A percentile compares a stretch with the other conserved stretches of the same genome.
These are phyloP conservation scores for Nomada hirtipes DNA, from an alignment of 2,888 invertebrate genomes.

Conservation along the genomic window DNA sequence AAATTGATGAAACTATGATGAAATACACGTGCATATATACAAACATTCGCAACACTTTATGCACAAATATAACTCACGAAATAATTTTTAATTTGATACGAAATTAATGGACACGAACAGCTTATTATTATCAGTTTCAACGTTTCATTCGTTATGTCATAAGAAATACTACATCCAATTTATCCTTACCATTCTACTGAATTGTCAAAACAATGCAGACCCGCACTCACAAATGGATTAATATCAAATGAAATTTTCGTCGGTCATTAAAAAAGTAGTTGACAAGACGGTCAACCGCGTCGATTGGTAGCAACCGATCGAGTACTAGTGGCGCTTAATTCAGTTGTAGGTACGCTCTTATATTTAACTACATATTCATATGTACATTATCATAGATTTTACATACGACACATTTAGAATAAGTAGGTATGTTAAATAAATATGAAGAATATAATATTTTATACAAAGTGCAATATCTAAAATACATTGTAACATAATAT, in stretches of 20 bases:
- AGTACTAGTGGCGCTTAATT: neutral
- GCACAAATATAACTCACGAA: slow-evolving; percentile 7
- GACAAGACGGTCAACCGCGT: neutral
- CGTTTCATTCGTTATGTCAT: neutral
- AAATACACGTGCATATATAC: slow-evolving; percentile 30
- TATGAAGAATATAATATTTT: neutral
- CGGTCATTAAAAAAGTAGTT: slow-evolving; percentile 4
- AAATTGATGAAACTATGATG: slow-evolving; percentile 23
- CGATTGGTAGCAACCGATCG: neutral
- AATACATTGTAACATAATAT: neutral
- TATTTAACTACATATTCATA: neutral
- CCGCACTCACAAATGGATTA: slow-evolving; percentile 24
- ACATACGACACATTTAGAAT: neutral
- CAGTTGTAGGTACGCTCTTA: neutral
- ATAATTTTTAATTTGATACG: neutral
- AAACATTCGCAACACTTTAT: neutral
- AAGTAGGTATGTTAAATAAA: neutral
- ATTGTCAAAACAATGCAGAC: slow-evolving; percentile 40
- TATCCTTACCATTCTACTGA: slow-evolving; percentile 59
- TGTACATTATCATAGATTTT: neutral
- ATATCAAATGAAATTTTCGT: slow-evolving; percentile 13
- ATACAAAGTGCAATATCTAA: neutral
- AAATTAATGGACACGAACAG: neutral
- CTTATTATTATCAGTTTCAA: neutral
- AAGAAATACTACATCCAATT: neutral